These are phyloP conservation scores for Erpobdella octoculata DNA, from an alignment of 2,888 invertebrate species.

Conservation along the genomic window DNA sequence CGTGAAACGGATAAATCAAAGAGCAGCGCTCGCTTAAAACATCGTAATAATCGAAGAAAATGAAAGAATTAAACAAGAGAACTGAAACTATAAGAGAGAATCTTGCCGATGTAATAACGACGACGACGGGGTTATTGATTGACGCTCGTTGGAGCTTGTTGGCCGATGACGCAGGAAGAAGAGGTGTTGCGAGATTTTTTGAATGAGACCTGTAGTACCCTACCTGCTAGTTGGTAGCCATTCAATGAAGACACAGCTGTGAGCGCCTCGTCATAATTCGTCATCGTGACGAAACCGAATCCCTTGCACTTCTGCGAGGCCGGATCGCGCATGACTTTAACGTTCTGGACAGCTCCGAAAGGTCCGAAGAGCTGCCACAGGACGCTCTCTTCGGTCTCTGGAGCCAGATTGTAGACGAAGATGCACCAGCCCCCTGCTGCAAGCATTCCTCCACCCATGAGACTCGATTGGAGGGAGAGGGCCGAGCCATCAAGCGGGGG, in stretches of 20 bases:
- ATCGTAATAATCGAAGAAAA: too few relatives aligned
- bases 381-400: constrained; percentile 81
- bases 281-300: constrained; percentile 32
- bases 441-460: constrained; percentile 38
- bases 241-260: constrained; percentile 29
- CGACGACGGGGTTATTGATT: not conserved
- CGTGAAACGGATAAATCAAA: too few relatives aligned
- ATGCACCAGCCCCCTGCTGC: constrained; percentile 64
- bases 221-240: constrained; percentile 28
- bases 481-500: constrained; percentile 36
- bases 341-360: constrained; percentile 91
- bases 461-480: constrained; percentile 44
- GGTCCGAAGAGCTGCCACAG: constrained; percentile 92
- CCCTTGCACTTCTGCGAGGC: constrained; percentile 32
- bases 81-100: not conserved
- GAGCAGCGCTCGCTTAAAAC: too few relatives aligned
- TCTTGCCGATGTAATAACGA: not conserved
- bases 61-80: too few relatives aligned
- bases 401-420: constrained; percentile 83
- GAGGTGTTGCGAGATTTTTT: constrained; percentile 27
- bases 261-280: constrained; percentile 31
- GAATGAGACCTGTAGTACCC: constrained; percentile 31
- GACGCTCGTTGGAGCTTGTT: not conserved
- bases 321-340: constrained; percentile 63
- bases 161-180: not conserved